A percentile compares a stretch with the other conserved stretches of the same genome.
phyloP scores from a whole-genome alignment of 2,113 vertebrate species.

The Cyphomyrus plagiostoma region DNA sequence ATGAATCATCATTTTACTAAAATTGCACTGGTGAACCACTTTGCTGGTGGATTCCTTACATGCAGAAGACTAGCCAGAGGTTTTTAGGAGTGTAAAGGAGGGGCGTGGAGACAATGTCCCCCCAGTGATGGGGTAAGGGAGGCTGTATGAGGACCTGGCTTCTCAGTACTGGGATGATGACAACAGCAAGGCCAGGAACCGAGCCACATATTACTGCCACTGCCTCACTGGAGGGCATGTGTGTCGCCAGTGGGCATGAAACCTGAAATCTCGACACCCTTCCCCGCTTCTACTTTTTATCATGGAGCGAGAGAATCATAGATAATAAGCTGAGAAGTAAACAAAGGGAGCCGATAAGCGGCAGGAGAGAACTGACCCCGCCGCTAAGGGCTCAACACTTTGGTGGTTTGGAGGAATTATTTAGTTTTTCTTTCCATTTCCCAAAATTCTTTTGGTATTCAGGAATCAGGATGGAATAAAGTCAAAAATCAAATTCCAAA shows the following conservation, averaged over 20 bases:
- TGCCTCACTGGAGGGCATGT: neutral
- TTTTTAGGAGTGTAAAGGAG: neutral
- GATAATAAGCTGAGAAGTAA: neutral
- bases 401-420: neutral
- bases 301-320: neutral
- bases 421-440: neutral
- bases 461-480: neutral
- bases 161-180: neutral
- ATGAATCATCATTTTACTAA: neutral
- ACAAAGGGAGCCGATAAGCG: neutral
- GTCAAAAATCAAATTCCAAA: neutral
- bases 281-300: neutral
- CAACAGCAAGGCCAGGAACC: neutral
- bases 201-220: neutral
- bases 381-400: neutral
- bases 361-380: neutral
- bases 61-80: neutral
- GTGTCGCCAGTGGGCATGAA: neutral
- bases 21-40: neutral
- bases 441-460: neutral
- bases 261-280: neutral
- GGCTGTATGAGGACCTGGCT: neutral
- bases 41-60: neutral
- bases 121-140: neutral
- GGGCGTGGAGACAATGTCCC: neutral